phyloP scores from a whole-genome alignment of 2,888 invertebrate genomes.

The Stegana nigrithorax region DNA sequence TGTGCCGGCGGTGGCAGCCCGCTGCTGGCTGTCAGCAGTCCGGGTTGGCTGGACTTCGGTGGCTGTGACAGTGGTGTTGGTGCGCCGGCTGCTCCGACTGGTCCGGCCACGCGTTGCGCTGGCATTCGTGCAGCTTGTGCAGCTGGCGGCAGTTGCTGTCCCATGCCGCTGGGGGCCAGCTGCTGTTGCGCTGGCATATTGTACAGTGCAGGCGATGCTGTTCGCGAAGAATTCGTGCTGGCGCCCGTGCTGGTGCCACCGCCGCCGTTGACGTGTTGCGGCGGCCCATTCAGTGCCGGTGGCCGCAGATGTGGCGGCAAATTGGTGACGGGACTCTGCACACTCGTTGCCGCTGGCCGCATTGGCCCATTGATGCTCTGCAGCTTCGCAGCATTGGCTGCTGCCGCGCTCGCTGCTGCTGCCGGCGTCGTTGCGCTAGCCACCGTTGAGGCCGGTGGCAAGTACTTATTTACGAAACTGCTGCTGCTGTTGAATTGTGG shows the following conservation, averaged over 20 bases:
- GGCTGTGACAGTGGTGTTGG: slow-evolving; percentile 9
- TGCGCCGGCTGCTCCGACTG: slow-evolving; percentile 22
- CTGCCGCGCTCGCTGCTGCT: slow-evolving; percentile 10
- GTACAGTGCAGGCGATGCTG: slow-evolving; percentile 58
- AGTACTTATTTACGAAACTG: slow-evolving; percentile 36
- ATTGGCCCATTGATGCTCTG: slow-evolving; percentile 30
- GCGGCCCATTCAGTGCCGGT: slow-evolving; percentile 40
- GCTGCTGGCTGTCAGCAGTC: slow-evolving; percentile 18
- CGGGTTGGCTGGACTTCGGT: no score
- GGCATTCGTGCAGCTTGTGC: not conserved
- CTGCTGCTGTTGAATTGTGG: slow-evolving; percentile 40
- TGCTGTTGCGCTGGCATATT: slow-evolving; percentile 17
- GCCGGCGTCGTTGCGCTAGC: slow-evolving; percentile 15
- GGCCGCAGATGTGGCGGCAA: slow-evolving; percentile 54
- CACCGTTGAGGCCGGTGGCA: slow-evolving; percentile 39
- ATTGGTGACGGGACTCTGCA: slow-evolving; percentile 39
- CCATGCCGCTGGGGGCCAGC: slow-evolving; percentile 7
- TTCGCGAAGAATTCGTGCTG: slow-evolving; percentile 66
- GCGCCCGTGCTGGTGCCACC: slow-evolving; percentile 53
- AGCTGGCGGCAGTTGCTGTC: slow-evolving; percentile 24
- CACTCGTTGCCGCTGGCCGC: slow-evolving; percentile 22
- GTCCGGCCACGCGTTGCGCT: slow-evolving; percentile 14
- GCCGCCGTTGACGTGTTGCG: slow-evolving; percentile 50
- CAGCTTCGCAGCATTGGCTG: slow-evolving; percentile 18
- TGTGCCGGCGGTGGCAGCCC: slow-evolving; percentile 11